These are phyloP conservation scores for Heliothis peltigera DNA, from an alignment of 2,888 invertebrate species.

Conservation along the genomic window DNA sequence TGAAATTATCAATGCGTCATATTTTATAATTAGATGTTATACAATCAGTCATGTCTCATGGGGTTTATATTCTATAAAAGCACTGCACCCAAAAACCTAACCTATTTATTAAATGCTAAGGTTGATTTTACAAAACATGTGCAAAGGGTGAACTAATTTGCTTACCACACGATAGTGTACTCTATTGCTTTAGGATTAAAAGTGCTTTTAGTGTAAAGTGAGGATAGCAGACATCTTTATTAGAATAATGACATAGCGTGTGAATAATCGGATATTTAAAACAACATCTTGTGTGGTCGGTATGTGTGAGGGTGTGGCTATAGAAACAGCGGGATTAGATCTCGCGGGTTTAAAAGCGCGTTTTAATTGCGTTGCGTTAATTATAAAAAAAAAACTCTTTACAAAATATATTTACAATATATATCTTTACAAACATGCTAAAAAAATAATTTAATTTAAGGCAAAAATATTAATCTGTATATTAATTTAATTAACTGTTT, in stretches of 20 bases:
- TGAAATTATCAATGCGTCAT: constrained; percentile 51
- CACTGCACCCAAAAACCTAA: constrained; percentile 17
- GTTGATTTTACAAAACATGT: constrained; percentile 1
- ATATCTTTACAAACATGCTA: too few species aligned
- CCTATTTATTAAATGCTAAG: accelerated
- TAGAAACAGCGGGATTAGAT: constrained; percentile 15
- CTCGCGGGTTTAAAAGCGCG: not conserved
- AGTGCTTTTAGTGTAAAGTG: constrained; percentile 13
- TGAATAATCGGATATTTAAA: constrained; percentile 65
- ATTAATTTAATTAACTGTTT: too few species aligned
- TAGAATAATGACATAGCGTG: constrained; percentile 71
- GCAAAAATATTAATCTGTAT: too few species aligned
- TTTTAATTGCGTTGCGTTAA: too few species aligned
- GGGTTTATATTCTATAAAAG: constrained; percentile 6
- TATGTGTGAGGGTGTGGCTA: constrained; percentile 41
- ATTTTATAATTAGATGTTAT: constrained; percentile 48
- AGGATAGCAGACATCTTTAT: constrained; percentile 62
- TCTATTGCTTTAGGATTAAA: not conserved
- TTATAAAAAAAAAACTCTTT: not conserved
- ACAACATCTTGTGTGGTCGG: constrained; percentile 65
- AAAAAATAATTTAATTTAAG: too few species aligned
- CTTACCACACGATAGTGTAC: constrained; percentile 16
- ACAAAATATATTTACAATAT: not conserved
- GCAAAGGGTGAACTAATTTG: not conserved
- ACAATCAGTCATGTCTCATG: constrained; percentile 30